Conservation (phyloP, 2,113 vertebrate genomes). For the Harpagus bidentatus region DNA sequence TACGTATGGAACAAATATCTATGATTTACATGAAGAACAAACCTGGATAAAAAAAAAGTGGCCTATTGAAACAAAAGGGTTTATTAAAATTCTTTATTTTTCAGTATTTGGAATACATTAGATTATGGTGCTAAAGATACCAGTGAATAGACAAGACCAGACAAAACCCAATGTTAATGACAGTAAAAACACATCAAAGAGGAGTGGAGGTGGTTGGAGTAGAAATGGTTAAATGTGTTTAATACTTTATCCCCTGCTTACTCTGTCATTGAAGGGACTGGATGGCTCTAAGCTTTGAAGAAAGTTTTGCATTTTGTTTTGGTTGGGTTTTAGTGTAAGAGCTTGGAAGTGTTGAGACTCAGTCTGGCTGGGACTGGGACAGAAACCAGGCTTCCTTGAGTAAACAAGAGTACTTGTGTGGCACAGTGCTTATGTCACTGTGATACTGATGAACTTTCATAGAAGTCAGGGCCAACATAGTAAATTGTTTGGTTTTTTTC, state of each 20-base stretch:
- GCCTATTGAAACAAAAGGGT: not conserved
- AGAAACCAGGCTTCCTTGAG: not conserved
- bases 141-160: not conserved
- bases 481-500: not conserved
- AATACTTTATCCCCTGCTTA: not conserved
- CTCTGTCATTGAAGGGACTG: not conserved
- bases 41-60: not conserved
- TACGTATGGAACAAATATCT: not conserved
- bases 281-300: fast-evolving
- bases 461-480: not conserved
- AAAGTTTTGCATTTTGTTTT: not conserved
- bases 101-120: not conserved
- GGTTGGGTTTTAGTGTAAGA: not conserved
- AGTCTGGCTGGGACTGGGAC: not conserved
- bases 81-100: not conserved
- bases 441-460: not conserved
- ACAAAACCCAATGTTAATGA: not conserved
- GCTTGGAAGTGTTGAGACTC: not conserved
- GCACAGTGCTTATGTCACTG: not conserved
- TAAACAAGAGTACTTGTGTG: not conserved
- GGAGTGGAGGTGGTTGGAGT: not conserved
- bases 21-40: not conserved
- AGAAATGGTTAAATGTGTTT: not conserved
- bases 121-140: not conserved
- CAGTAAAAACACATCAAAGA: not conserved